These are phyloP conservation scores for Platygyra sinensis DNA, from an alignment of 64 coral and sea anemone genomes.

Conservation along the genomic window DNA sequence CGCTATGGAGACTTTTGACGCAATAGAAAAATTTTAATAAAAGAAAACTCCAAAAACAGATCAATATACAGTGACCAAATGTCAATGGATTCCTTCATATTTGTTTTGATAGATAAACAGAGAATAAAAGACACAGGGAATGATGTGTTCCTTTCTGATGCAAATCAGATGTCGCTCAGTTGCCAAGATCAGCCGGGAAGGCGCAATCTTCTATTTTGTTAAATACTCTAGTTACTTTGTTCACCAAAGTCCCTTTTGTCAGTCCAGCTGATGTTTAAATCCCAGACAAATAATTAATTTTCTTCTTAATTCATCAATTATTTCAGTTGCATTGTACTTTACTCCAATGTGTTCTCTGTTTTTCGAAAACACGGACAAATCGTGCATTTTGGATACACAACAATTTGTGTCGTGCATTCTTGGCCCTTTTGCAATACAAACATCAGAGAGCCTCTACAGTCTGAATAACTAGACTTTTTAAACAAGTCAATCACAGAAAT, in stretches of 20 bases:
- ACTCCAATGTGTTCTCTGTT: not conserved
- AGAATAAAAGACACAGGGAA: not conserved
- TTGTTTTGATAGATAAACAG: not conserved
- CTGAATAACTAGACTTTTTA: not conserved
- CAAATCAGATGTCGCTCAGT: not conserved
- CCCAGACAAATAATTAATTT: not conserved
- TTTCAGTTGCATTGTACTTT: not conserved
- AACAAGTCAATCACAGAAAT: not conserved
- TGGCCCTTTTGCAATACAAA: not conserved
- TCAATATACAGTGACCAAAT: not conserved
- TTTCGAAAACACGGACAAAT: not conserved
- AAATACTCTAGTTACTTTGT: not conserved
- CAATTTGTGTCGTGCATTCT: not conserved
- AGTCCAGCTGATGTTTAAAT: not conserved
- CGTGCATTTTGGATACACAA: not conserved
- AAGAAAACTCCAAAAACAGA: not conserved
- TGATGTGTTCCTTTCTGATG: not conserved
- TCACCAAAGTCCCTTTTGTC: no score
- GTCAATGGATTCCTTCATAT: not conserved
- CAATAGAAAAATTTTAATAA: slow-evolving; percentile 2
- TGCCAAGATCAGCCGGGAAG: not conserved
- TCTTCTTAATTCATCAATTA: not conserved
- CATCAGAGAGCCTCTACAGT: not conserved
- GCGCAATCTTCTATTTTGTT: not conserved
- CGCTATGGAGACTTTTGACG: slow-evolving; percentile 10